phyloP scores from a whole-genome alignment of 64 coral and sea anemone species.

The Orbicella faveolata region DNA sequence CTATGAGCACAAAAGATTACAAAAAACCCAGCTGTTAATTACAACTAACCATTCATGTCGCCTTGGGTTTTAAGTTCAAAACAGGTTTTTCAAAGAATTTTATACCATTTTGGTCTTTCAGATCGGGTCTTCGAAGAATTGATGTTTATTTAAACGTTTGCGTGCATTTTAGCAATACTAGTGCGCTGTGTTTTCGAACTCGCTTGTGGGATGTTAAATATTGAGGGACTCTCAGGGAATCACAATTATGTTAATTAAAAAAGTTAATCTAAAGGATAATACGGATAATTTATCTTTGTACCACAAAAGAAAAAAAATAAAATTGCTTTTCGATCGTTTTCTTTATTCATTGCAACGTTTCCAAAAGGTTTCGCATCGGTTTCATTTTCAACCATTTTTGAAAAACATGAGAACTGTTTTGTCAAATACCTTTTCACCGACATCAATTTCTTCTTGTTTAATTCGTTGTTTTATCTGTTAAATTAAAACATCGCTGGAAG shows the following conservation, averaged over 20 bases:
- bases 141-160: background rate
- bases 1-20: background rate
- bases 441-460: background rate
- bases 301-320: background rate
- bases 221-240: background rate
- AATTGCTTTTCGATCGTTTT: background rate
- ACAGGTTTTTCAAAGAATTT: background rate
- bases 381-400: background rate
- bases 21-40: constrained; percentile 1
- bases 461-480: background rate
- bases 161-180: too few species aligned
- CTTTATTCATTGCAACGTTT: background rate
- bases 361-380: background rate
- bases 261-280: background rate
- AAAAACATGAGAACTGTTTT: background rate
- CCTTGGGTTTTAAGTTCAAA: background rate
- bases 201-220: background rate
- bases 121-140: background rate
- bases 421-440: background rate
- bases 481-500: background rate
- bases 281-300: background rate
- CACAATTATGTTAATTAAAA: background rate
- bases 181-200: background rate
- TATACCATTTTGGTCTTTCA: background rate
- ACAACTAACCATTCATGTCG: background rate